Conservation (phyloP, 2,797 vertebrate species). For the Ptychobarbus kaznakovi region DNA sequence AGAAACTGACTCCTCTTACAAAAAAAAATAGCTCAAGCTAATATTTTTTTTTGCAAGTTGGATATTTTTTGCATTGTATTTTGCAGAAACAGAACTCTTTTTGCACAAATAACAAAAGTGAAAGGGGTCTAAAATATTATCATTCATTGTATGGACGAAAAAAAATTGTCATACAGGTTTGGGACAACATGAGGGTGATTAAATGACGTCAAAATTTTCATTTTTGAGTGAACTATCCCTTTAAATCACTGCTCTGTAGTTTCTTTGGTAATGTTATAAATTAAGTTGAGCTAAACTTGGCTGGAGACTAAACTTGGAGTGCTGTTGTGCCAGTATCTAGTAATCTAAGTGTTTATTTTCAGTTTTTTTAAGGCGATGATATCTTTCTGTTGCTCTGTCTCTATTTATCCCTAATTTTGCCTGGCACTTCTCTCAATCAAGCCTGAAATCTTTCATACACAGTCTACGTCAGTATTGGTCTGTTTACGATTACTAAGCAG, state of each 20-base stretch:
- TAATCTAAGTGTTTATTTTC: slow-evolving; percentile 10
- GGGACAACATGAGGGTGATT: neutral
- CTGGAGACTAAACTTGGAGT: slow-evolving; percentile 14
- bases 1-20: neutral
- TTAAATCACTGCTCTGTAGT: neutral
- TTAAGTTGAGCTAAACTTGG: slow-evolving; percentile 1
- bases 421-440: slow-evolving; percentile 55
- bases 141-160: neutral
- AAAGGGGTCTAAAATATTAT: neutral
- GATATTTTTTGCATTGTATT: neutral
- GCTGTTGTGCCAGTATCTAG: slow-evolving; percentile 18
- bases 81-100: neutral
- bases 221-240: neutral
- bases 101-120: neutral
- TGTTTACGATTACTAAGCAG: slow-evolving; percentile 73
- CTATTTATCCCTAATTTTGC: slow-evolving; percentile 40
- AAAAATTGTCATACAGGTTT: neutral
- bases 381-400: slow-evolving; percentile 52
- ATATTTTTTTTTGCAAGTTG: neutral
- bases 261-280: neutral
- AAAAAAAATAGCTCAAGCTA: neutral
- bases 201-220: neutral
- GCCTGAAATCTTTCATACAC: slow-evolving; percentile 47
- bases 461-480: slow-evolving; percentile 64
- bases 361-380: slow-evolving; percentile 11